Evolutionary conservation across 92 coral and sea anemone species (phyloP).

Genomic region (Parazoanthus darwini): DNA sequence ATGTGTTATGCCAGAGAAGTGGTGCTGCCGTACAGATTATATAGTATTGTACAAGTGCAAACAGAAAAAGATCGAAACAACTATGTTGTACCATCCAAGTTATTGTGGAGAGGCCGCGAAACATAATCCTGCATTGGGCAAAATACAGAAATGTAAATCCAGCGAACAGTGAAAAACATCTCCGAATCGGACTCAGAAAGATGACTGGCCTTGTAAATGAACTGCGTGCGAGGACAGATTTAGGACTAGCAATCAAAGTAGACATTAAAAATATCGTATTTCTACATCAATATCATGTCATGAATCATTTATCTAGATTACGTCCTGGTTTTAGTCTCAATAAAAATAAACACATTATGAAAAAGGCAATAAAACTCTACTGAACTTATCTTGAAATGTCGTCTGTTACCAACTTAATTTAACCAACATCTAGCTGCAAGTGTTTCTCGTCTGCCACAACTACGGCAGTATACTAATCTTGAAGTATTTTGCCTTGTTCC

Average conservation of each 20-base stretch:
- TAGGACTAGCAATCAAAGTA: background rate
- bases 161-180: background rate
- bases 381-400: background rate
- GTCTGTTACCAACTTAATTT: background rate
- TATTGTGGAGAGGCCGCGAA: background rate
- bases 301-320: too few relatives aligned
- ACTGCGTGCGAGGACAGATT: background rate
- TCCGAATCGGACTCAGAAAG: background rate
- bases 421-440: background rate
- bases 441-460: too few relatives aligned
- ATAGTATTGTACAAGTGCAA: conserved; percentile 1
- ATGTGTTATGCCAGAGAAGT: conserved; percentile 24
- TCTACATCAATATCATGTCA: background rate
- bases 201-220: background rate
- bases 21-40: background rate
- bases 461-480: too few relatives aligned
- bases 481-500: too few relatives aligned
- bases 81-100: background rate
- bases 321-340: background rate
- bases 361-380: background rate
- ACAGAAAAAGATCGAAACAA: background rate
- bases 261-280: background rate
- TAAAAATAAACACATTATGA: background rate
- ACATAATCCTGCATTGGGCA: background rate
- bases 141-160: background rate